Percentiles rank a stretch among this genome's conserved stretches.
These are phyloP conservation scores for Mamestra configurata DNA, from an alignment of 1,140 invertebrate species.

Conservation along the genomic window DNA sequence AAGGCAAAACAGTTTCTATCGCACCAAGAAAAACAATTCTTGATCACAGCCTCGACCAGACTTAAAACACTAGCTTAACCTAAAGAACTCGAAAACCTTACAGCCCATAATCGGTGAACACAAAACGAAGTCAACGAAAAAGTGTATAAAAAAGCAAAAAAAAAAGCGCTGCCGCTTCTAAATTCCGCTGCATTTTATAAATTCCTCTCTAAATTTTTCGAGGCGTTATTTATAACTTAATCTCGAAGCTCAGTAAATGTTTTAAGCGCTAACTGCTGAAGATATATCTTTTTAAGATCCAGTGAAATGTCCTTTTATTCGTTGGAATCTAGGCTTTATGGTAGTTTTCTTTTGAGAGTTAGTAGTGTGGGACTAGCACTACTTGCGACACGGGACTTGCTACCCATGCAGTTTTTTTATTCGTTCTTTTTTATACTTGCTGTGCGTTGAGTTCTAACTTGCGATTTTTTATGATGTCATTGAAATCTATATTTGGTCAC, in stretches of 20 bases:
- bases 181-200: constrained; percentile 66
- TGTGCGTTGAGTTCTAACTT: no score
- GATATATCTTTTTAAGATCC: constrained; percentile 49
- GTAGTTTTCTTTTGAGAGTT: background rate
- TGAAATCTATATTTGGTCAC: no score
- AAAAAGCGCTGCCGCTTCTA: constrained; percentile 57
- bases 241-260: constrained; percentile 78
- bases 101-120: constrained; percentile 22
- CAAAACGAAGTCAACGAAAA: background rate
- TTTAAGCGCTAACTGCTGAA: constrained; percentile 75
- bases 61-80: background rate
- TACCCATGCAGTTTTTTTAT: background rate
- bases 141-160: background rate
- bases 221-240: constrained; percentile 84
- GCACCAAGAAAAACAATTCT: no score
- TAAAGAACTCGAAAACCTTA: background rate
- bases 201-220: constrained; percentile 80
- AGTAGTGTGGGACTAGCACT: constrained; percentile 6
- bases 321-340: constrained; percentile 2
- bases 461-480: no score
- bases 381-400: background rate
- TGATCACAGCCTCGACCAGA: background rate
- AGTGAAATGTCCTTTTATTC: constrained; percentile 34
- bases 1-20: no score
- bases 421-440: background rate